phyloP scores from a whole-genome alignment of 2,888 invertebrate genomes.

The Gastracanthus pulcherrimus region DNA sequence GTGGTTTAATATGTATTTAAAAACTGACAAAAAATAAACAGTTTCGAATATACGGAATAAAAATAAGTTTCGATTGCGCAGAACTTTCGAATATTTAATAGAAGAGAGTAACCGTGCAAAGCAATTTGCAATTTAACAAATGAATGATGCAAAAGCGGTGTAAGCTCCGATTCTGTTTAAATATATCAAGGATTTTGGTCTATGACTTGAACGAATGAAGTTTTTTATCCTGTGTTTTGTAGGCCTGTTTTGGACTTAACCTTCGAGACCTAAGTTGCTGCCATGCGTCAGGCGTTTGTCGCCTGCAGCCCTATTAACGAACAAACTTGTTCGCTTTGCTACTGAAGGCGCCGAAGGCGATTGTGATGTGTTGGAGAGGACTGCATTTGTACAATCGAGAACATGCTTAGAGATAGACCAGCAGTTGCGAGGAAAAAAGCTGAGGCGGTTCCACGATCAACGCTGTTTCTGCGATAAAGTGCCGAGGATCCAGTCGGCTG shows the following conservation, averaged over 20 bases:
- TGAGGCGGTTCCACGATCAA: conserved; percentile 67
- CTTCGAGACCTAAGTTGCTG: neutral
- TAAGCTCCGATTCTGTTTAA: neutral
- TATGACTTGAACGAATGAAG: neutral
- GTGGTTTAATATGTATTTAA: neutral
- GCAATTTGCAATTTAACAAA: neutral
- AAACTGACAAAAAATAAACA: neutral
- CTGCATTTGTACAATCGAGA: conserved; percentile 73
- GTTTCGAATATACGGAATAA: neutral
- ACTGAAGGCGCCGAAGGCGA: conserved; percentile 59
- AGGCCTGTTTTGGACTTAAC: neutral
- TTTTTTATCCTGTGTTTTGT: neutral
- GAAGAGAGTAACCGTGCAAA: neutral
- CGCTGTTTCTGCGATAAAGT: conserved; percentile 63
- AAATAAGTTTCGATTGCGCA: neutral
- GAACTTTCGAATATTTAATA: neutral
- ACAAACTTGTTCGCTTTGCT: neutral
- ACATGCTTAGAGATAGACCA: conserved; percentile 72
- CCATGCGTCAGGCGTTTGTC: neutral
- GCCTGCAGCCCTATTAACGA: neutral
- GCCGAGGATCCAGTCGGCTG: conserved; percentile 63
- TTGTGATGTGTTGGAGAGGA: conserved; percentile 64
- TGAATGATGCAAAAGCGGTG: neutral
- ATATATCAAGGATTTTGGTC: neutral
- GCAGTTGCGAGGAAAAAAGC: conserved; percentile 71